Conservation (phyloP, 2,797 vertebrate genomes). For the Balearica regulorum region DNA sequence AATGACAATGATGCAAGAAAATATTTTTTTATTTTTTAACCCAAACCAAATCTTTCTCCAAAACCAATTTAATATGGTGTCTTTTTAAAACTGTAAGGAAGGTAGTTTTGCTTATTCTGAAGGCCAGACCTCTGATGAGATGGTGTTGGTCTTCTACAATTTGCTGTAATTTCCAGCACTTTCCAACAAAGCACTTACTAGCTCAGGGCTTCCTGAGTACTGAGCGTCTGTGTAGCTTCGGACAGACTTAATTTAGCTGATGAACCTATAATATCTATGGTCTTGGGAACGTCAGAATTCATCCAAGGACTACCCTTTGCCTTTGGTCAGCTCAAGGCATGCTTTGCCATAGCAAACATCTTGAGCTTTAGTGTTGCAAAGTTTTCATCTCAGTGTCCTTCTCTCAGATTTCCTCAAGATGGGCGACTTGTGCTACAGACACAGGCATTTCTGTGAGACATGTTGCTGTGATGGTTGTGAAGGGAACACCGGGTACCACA, state of each 20-base stretch:
- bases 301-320: not conserved
- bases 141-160: not conserved
- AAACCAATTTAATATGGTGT: not conserved
- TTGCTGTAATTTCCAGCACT: not conserved
- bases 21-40: not conserved
- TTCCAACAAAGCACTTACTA: not conserved
- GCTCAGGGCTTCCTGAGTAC: not conserved
- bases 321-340: not conserved
- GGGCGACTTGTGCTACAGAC: not conserved
- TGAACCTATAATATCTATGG: not conserved
- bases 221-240: not conserved
- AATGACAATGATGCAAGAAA: not conserved
- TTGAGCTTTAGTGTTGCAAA: not conserved
- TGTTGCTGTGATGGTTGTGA: not conserved
- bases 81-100: not conserved
- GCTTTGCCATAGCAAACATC: not conserved
- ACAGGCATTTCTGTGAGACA: not conserved
- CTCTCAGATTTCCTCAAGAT: not conserved
- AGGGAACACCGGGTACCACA: fast-evolving
- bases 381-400: not conserved
- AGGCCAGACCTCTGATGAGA: not conserved
- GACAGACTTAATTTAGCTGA: not conserved
- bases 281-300: not conserved
- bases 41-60: not conserved
- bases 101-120: not conserved